Evolutionary conservation across 2,797 vertebrate species (phyloP), one percentile per base, ranked within the genome.

Genomic region (Sphenodon punctatus): DNA sequence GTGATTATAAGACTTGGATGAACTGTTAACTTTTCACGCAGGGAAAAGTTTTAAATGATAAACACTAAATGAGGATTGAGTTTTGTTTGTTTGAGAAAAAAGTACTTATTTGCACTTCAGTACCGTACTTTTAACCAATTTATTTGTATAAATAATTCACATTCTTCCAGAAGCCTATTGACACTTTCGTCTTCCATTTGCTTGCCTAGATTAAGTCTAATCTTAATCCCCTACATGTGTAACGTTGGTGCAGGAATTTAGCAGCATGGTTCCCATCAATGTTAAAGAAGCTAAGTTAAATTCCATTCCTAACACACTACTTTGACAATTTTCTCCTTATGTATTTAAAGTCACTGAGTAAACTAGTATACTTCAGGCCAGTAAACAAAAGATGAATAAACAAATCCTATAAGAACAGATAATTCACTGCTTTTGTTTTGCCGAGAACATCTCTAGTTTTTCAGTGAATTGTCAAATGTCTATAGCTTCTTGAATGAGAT

Each of bases 191-290:
- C 60, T 74, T 75, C 13, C 61, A 34, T 43, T 72, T 83, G 76
- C 71, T 61, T 81, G 45, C 10, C 65, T 67, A 64, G 67, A 81
- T 79, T 58, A 89, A 83, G 27, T 2, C 53, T 79, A 46, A 81
- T 86, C 65, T 56, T 14, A 43, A 25, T 39, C 48, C 20, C 30
- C 23, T 27, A 67, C 3, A 9, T 22, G 84, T 86, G 88, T 85
- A 83, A 85, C 85, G 67, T 65, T 65, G 70, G 70, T 85, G 81
- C 86, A 49, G 68, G 55, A 41, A 25, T 88, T 75, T 83, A 76
- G 41, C 55, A 61, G 58, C 34, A 23, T 23, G 83, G 77, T 16
- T 86, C 58, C 53, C 68, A 10, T 4, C 85, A 80, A 84, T 64
- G 58, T 65, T 77, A 72, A 67, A n/a, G 4, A n/a, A 30, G 85